Base-by-base conservation (phyloP, 2,797 vertebrate genomes). In the Bryconaethiops microstoma region DNA sequence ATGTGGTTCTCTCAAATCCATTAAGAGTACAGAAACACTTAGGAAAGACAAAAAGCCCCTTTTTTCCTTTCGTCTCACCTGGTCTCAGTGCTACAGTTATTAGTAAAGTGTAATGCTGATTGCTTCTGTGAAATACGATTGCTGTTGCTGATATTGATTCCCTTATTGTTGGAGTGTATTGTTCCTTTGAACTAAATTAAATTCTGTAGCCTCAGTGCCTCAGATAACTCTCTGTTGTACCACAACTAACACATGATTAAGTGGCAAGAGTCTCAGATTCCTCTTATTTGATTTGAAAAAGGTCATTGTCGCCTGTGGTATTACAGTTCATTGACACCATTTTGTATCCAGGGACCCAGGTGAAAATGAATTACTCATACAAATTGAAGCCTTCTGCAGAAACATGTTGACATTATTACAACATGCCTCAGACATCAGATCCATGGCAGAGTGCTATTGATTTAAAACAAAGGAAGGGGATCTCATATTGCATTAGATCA, bases 301-400 rank as follows among this genome's bases (percentile, higher is more conserved):
- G 81, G 81, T 78, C 76, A 75, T 78, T 48, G 71, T 75, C 39
- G 9, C n/a, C 64, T 54, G 52, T 75, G 65, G 71, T 62, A 62
- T 82, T 82, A 82, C 50, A 78, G 76, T 78, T 82, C 71, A 82
- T 74, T 63, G 62, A 74, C 76, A 82, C 72, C 63, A 25, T 78
- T 78, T 75, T 82, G 64, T 54, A 63, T 75, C 71, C 65, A 50
- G 62, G 35, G 75, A 78, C 69, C 60, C 21, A 35, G 60, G 62
- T 82, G 76, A 72, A 74, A 78, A 78, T 68, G 39, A 82, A 82
- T 70, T 40, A 74, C 63, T 78, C 63, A 68, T 42, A 78, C 69
- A 78, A 81, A 78, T 75, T 63, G 62, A 74, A 57, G 63, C 54
- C 62, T 64, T 74, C 35, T 64, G 70, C 60, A 48, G 2, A 35